Evolutionary conservation across 2,113 vertebrate genomes (phyloP).

Genomic region (Tragelaphus strepsiceros): DNA sequence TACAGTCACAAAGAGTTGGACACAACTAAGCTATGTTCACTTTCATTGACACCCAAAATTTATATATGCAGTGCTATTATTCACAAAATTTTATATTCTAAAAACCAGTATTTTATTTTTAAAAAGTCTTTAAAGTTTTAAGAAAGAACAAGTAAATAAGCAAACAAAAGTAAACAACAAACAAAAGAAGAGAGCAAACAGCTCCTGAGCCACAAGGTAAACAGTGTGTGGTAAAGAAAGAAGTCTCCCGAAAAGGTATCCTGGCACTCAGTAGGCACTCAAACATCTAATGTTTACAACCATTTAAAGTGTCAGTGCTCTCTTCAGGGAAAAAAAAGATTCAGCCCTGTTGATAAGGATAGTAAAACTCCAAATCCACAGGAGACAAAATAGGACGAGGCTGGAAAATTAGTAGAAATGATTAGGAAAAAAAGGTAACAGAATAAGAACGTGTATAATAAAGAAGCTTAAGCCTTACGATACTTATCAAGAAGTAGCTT

Average conservation of each 20-base stretch:
- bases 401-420: background rate
- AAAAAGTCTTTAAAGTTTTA: constrained; percentile 17
- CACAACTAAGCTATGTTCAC: background rate
- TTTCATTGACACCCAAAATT: background rate
- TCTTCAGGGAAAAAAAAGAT: background rate
- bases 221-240: background rate
- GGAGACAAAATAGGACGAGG: background rate
- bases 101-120: background rate
- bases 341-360: background rate
- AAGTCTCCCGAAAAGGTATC: background rate
- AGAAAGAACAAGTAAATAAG: background rate
- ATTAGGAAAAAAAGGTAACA: background rate
- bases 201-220: background rate
- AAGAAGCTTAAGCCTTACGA: background rate
- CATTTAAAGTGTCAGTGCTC: background rate
- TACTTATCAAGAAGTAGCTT: background rate
- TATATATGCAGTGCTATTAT: background rate
- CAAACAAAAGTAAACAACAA: background rate
- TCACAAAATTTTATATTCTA: constrained; percentile 15
- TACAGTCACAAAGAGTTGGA: background rate
- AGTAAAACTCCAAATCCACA: background rate
- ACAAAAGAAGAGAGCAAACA: background rate
- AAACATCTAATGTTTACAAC: background rate
- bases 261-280: background rate
- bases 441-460: background rate